A percentile compares a stretch with the other conserved stretches of the same genome.
phyloP scores from a whole-genome alignment of 2,888 invertebrate genomes.

The Opisthograptis luteolata region DNA sequence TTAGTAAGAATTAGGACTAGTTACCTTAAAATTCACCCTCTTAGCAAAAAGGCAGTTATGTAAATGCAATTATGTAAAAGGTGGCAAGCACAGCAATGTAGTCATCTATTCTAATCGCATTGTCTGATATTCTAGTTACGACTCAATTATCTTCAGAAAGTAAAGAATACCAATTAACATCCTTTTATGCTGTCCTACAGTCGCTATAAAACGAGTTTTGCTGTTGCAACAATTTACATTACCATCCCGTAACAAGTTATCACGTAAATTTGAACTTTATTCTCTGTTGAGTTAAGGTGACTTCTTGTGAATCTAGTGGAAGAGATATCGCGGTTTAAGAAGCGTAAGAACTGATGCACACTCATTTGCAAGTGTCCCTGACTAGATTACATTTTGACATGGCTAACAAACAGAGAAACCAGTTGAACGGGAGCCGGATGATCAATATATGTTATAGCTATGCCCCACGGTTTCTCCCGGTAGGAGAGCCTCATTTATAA shows the following conservation, averaged over 20 bases:
- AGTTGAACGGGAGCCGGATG: conserved; percentile 50
- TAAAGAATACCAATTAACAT: conserved; percentile 74
- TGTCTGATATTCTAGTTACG: conserved; percentile 67
- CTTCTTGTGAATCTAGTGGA: conserved; percentile 11
- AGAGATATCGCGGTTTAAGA: conserved; percentile 31
- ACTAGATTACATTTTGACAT: conserved; percentile 70
- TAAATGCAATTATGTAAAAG: conserved; percentile 23
- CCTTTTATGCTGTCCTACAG: conserved; percentile 63
- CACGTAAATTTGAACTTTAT: conserved; percentile 21
- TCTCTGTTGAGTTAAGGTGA: background rate
- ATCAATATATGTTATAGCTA: conserved; percentile 59
- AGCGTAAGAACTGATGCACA: conserved; percentile 56
- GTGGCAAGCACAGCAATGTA: conserved; percentile 21
- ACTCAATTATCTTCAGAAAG: conserved; percentile 72
- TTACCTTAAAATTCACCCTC: conserved; percentile 24
- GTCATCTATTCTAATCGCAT: conserved; percentile 61
- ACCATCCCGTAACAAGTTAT: background rate
- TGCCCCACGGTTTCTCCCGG: conserved; percentile 29
- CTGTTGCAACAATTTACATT: conserved; percentile 28
- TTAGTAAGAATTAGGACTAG: no score
- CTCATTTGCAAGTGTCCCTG: conserved; percentile 71
- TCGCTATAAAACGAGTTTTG: conserved; percentile 50
- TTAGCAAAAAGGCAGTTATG: conserved; percentile 24
- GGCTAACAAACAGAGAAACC: conserved; percentile 63
- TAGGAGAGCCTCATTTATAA: conserved; percentile 29